Evolutionary conservation across 2,797 vertebrate species (phyloP).

Genomic region (Pseudocheirus occidentalis): DNA sequence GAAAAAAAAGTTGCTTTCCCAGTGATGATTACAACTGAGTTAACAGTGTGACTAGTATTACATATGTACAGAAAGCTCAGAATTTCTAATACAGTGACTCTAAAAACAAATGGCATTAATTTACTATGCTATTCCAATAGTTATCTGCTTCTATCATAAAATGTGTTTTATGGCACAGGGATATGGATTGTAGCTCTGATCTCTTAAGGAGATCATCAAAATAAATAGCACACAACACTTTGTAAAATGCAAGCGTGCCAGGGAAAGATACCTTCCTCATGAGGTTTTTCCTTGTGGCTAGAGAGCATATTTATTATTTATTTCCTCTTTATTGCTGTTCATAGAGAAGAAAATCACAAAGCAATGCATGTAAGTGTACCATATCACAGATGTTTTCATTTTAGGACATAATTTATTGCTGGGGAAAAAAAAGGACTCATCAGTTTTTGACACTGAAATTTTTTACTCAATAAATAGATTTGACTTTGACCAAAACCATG

Average conservation of each 20-base stretch:
- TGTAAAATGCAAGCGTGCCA: conserved; percentile 54
- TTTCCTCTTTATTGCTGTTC: conserved; percentile 45
- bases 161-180: conserved; percentile 45
- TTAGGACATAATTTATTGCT: conserved; percentile 48
- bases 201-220: conserved; percentile 62
- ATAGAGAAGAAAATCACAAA: not conserved
- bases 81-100: not conserved
- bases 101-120: conserved; percentile 70
- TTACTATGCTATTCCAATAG: conserved; percentile 46
- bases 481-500: conserved; percentile 32
- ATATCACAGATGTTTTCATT: conserved; percentile 47
- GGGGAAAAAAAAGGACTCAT: conserved; percentile 28
- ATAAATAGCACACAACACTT: conserved; percentile 11
- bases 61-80: not conserved
- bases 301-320: conserved; percentile 51
- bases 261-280: conserved; percentile 53
- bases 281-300: conserved; percentile 57
- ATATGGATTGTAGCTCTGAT: conserved; percentile 36
- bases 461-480: conserved; percentile 50
- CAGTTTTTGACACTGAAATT: conserved; percentile 57
- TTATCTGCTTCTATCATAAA: conserved; percentile 25
- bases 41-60: not conserved
- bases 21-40: conserved; percentile 25
- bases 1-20: conserved; percentile 13
- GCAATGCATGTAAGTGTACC: not conserved